A percentile compares a stretch with the other conserved stretches of the same genome.
Evolutionary conservation across 2,888 invertebrate species (phyloP).

Genomic region (Drosophila anceps): DNA sequence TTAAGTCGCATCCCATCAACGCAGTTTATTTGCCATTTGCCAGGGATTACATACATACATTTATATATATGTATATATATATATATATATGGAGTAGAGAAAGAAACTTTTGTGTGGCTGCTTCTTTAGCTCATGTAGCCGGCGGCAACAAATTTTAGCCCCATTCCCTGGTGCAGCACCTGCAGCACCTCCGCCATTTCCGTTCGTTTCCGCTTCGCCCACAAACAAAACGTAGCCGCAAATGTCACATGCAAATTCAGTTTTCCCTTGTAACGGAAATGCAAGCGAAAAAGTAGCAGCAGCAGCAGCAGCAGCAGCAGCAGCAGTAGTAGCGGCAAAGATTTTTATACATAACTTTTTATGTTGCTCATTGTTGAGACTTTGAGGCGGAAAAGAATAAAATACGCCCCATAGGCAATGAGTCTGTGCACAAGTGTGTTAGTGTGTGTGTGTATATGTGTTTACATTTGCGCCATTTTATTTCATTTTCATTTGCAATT

Average conservation of each 20-base stretch:
- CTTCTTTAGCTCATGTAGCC: slow-evolving; percentile 50
- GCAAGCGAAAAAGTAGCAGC: slow-evolving; percentile 67
- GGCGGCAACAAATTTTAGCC: slow-evolving; percentile 25
- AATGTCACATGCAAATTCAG: slow-evolving; percentile 73
- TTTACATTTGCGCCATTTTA: slow-evolving; percentile 72
- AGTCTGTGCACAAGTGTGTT: slow-evolving; percentile 26
- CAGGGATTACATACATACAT: not conserved
- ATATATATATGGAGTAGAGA: slow-evolving; percentile 6
- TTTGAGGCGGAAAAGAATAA: slow-evolving; percentile 62
- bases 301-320: slow-evolving; percentile 35
- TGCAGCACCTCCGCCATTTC: slow-evolving; percentile 16
- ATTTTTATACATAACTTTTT: slow-evolving; percentile 73
- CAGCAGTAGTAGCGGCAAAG: slow-evolving; percentile 32
- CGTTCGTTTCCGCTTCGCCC: slow-evolving; percentile 20
- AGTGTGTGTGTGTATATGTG: slow-evolving; percentile 34
- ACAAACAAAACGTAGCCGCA: slow-evolving; percentile 52
- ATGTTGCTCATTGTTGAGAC: slow-evolving; percentile 65
- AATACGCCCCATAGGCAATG: slow-evolving; percentile 60
- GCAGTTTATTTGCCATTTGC: slow-evolving; percentile 33
- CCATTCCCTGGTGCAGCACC: slow-evolving; percentile 2
- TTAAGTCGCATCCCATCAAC: slow-evolving; percentile 11
- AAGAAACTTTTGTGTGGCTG: slow-evolving; percentile 32
- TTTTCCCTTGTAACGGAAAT: slow-evolving; percentile 72
- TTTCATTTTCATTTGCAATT: slow-evolving; percentile 73
- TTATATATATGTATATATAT: not conserved